Conservation (phyloP, 2,888 invertebrate species). For the Pachycephus smyrnensis region DNA sequence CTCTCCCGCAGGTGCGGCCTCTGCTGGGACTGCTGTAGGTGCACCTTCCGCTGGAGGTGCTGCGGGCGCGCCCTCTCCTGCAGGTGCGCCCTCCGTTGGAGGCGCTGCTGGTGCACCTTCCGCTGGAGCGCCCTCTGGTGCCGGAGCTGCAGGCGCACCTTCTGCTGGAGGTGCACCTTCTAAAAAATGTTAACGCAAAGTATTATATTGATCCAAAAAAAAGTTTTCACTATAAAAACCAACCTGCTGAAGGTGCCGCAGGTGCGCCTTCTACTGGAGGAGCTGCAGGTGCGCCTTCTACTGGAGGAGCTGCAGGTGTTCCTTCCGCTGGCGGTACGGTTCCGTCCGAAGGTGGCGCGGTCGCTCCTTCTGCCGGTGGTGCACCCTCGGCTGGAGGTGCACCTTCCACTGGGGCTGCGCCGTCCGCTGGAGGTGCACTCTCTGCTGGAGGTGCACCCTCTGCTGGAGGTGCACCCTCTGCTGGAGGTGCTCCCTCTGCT, state of each 20-base stretch:
- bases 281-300: conserved; percentile 43
- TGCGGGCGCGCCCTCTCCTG: too few species aligned
- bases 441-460: conserved; percentile 57
- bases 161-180: conserved; percentile 47
- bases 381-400: conserved; percentile 56
- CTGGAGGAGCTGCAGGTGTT: conserved; percentile 43
- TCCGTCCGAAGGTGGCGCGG: conserved; percentile 46
- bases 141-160: conserved; percentile 37
- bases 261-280: conserved; percentile 51
- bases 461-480: conserved; percentile 40
- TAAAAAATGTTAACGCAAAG: conserved; percentile 4
- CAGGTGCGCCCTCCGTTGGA: conserved; percentile 37
- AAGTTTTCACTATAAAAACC: conserved; percentile 14
- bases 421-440: conserved; percentile 61
- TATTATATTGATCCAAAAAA: not conserved
- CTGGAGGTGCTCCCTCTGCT: conserved; percentile 45
- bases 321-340: conserved; percentile 48
- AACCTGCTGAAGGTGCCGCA: conserved; percentile 42
- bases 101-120: conserved; percentile 51
- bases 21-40: conserved; percentile 56
- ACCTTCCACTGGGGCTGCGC: too few species aligned
- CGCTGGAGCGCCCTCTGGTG: conserved; percentile 43
- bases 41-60: conserved; percentile 44
- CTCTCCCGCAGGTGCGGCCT: conserved; percentile 58
- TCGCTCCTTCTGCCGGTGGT: conserved; percentile 39